Percentiles rank a stretch among this genome's conserved stretches.
Conservation (phyloP, 2,797 vertebrate genomes). For the Peromyscus eremicus region DNA sequence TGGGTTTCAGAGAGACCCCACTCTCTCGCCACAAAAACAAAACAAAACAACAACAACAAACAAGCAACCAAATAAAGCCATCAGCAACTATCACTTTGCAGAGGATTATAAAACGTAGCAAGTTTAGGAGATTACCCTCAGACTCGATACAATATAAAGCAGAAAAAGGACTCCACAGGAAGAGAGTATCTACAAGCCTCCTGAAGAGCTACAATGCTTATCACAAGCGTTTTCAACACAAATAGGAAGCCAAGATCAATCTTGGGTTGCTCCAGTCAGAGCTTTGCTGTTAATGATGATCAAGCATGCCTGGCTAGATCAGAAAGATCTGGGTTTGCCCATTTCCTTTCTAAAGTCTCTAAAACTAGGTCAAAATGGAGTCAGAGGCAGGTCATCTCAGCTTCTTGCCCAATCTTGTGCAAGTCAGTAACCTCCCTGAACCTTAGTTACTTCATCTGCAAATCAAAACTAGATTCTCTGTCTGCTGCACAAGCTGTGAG, state of each 20-base stretch:
- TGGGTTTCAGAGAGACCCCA: not conserved
- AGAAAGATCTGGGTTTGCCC: slow-evolving; percentile 58
- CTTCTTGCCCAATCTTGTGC: not conserved
- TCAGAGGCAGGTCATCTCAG: not conserved
- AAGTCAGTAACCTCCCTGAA: slow-evolving; percentile 27
- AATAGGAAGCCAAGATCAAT: slow-evolving; percentile 17
- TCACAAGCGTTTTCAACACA: not conserved
- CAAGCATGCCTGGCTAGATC: slow-evolving; percentile 46
- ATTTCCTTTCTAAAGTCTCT: slow-evolving; percentile 64
- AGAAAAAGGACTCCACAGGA: not conserved
- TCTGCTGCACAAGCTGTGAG: not conserved
- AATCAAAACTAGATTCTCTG: not conserved
- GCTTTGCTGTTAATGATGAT: slow-evolving; percentile 15
- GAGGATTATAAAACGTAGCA: slow-evolving; percentile 33
- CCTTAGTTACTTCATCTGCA: slow-evolving; percentile 36
- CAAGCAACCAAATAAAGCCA: not conserved
- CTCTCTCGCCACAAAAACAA: not conserved
- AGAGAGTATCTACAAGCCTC: not conserved
- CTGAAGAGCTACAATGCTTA: slow-evolving; percentile 11
- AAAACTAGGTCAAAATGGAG: slow-evolving; percentile 71
- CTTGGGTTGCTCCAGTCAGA: slow-evolving; percentile 15
- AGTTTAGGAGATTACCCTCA: not conserved
- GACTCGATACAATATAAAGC: not conserved
- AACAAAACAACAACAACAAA: not conserved
- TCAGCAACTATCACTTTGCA: not conserved